Conservation (phyloP, 2,797 vertebrate species). For the Rhadinocentrus ornatus region DNA sequence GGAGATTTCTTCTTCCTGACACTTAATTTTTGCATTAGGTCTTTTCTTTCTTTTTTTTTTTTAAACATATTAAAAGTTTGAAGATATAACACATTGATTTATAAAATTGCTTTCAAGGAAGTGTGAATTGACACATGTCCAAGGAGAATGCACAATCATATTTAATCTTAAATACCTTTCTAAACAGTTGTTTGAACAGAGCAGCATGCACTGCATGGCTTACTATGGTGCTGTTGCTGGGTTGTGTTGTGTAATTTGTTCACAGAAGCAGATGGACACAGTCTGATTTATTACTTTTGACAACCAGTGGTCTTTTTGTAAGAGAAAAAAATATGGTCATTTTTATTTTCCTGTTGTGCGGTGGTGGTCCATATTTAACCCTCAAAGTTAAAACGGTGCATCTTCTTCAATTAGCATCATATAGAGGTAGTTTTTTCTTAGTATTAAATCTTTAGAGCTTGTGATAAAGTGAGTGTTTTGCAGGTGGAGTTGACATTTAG, state of each 20-base stretch:
- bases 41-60: background rate
- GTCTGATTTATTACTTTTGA: conserved; percentile 57
- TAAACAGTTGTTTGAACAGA: background rate
- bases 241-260: conserved; percentile 54
- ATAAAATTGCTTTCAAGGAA: background rate
- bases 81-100: background rate
- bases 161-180: background rate
- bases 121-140: background rate
- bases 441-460: background rate
- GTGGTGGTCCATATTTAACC: conserved; percentile 32
- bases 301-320: conserved; percentile 28
- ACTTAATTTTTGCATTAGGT: background rate
- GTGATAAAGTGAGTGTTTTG: conserved; percentile 12
- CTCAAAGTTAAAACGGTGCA: conserved; percentile 25
- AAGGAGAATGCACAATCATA: background rate
- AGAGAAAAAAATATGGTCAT: conserved; percentile 42
- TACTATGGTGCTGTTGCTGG: conserved; percentile 30
- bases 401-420: conserved; percentile 41
- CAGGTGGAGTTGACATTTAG: background rate
- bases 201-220: conserved; percentile 16
- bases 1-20: background rate
- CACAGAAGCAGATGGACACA: conserved; percentile 50
- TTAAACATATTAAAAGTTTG: background rate
- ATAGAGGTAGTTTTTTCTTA: conserved; percentile 41
- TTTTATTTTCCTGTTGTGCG: conserved; percentile 45